Evolutionary conservation across 2,888 invertebrate genomes (phyloP), one percentile per base, ranked within the genome.

Genomic region (Dorcus hopei): DNA sequence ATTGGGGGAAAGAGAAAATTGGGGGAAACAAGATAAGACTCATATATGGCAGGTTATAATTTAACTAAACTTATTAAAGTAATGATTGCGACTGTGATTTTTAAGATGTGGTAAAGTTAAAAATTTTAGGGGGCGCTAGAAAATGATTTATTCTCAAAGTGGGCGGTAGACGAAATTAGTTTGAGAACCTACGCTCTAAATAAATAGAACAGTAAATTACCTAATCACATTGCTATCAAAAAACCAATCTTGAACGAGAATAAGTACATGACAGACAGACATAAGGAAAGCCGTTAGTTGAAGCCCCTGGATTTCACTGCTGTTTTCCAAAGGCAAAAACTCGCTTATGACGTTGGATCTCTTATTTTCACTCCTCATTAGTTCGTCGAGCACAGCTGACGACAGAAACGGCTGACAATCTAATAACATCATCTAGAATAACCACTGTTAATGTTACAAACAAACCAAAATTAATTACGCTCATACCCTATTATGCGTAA

Each of bases 171-270:
- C n/a, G n/a, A n/a, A n/a, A n/a, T n/a, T n/a, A n/a, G n/a, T n/a
- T n/a, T n/a, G n/a, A n/a, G n/a, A n/a, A n/a, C n/a, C n/a, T n/a
- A n/a, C n/a, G n/a, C 26, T 6, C 26, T 33, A 33, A 7, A 33
- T 33, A 33, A 33, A 33, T 33, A 7, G 5, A 6, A 7, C 26
- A 33, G 23, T 2, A 47, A 39, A 8, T 64, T 76, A 87, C 86
- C 93, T 89, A 61, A 90, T 75, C 70, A 90, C 82, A 76, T 92
- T 93, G 57, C 92, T 87, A 78, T 94, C 94, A 3, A 90, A 83
- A 72, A 91, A 91, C 87, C 92, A 95, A 74, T 97, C 96, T 72
- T 95, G 90, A 0, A 93, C 90, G 39, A 95, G 85, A 57, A 97
- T 82, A 6, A 97, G 82, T 1, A 95, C 87, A 76, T 97, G 95